phyloP scores from a whole-genome alignment of 2,113 vertebrate genomes.

The Gnathonemus echidnorhynchus region DNA sequence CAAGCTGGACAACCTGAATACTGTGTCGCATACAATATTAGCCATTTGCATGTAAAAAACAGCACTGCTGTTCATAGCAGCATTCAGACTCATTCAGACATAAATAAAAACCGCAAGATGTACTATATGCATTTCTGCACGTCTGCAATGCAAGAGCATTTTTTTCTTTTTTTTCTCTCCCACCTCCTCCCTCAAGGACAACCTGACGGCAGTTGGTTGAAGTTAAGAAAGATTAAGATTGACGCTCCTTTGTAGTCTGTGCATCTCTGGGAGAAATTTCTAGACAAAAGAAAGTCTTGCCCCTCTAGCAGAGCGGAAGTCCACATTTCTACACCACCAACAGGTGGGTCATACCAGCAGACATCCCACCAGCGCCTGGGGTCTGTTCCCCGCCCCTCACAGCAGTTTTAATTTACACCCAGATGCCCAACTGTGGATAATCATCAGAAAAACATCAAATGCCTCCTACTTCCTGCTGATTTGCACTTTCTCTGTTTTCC shows the following conservation, averaged over 20 bases:
- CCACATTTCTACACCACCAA: not conserved
- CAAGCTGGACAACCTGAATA: not conserved
- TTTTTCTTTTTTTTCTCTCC: not conserved
- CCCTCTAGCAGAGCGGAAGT: not conserved
- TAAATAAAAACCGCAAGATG: too few species aligned
- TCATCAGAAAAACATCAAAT: not conserved
- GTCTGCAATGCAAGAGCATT: not conserved
- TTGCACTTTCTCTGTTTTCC: not conserved
- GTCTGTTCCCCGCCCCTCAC: not conserved
- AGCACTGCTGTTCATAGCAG: not conserved
- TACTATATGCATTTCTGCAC: not conserved
- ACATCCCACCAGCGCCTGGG: not conserved
- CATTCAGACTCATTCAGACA: not conserved
- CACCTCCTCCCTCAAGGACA: not conserved
- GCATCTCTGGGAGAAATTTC: not conserved
- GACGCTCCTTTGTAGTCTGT: not conserved
- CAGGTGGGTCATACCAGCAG: not conserved
- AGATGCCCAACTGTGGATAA: not conserved
- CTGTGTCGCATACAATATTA: not conserved
- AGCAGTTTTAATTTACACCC: conserved; percentile 6
- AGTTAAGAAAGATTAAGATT: not conserved
- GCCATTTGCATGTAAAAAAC: conserved; percentile 9
- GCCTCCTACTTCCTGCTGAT: not conserved
- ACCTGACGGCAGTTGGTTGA: not conserved
- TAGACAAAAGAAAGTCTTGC: not conserved